Conservation (phyloP, 1,140 invertebrate genomes). For the Drosophila pseudoobscura region DNA sequence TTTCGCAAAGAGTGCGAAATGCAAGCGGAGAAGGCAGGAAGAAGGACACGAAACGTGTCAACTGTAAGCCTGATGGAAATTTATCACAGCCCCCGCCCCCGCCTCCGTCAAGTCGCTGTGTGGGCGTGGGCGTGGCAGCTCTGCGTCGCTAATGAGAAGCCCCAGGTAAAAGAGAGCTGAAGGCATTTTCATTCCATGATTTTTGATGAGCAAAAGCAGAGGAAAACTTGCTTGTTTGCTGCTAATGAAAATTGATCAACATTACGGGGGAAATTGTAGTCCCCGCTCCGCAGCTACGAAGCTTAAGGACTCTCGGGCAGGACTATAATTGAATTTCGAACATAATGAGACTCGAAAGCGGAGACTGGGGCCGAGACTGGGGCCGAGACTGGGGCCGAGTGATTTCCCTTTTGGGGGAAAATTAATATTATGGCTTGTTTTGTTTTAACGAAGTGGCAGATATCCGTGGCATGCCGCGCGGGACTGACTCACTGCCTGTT, state of each 20-base stretch:
- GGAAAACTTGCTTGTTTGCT: not conserved
- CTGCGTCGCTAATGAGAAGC: constrained; percentile 19
- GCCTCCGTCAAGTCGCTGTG: not conserved
- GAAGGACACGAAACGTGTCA: constrained; percentile 48
- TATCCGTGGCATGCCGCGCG: constrained; percentile 3
- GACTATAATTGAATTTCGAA: constrained; percentile 38
- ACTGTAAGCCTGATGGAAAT: constrained; percentile 67
- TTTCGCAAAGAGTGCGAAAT: constrained; percentile 19
- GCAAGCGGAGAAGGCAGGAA: constrained; percentile 31
- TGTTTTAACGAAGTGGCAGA: constrained; percentile 42
- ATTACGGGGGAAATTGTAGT: constrained; percentile 30
- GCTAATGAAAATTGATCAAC: constrained; percentile 72
- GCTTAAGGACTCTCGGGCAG: not conserved
- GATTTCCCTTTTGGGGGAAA: constrained; percentile 42
- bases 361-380: not conserved
- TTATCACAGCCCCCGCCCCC: constrained; percentile 42
- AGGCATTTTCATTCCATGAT: constrained; percentile 15
- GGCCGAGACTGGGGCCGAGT: constrained; percentile 9
- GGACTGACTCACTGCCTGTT: constrained; percentile 10
- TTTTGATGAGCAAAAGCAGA: constrained; percentile 5
- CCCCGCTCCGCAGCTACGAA: constrained; percentile 2
- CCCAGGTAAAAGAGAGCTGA: not conserved
- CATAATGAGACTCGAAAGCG: constrained; percentile 1
- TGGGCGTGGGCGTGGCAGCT: constrained; percentile 13
- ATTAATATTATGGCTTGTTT: constrained; percentile 54